Conservation (phyloP, 2,888 invertebrate species). For the Muschampia plurimacula region DNA sequence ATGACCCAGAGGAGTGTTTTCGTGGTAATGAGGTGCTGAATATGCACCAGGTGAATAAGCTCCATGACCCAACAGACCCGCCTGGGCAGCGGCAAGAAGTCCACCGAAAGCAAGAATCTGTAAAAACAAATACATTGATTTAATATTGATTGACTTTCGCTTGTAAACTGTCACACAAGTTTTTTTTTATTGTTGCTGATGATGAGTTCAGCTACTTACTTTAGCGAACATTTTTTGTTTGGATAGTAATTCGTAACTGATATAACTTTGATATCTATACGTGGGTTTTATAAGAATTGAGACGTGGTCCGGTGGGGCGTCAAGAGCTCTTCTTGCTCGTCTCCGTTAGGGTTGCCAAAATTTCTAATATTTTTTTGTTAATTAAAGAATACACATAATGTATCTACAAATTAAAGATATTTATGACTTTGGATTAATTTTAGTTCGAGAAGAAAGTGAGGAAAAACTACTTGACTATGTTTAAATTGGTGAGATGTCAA, state of each 20-base stretch:
- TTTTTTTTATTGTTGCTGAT: slow-evolving; percentile 23
- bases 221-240: slow-evolving; percentile 75
- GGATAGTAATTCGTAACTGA: slow-evolving; percentile 76
- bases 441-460: too few relatives aligned
- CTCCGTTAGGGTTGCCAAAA: slow-evolving; percentile 53
- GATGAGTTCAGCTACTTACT: slow-evolving; percentile 63
- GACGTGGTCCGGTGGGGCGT: slow-evolving; percentile 74
- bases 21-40: slow-evolving; percentile 37
- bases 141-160: not conserved
- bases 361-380: not conserved
- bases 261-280: slow-evolving; percentile 71
- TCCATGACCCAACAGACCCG: slow-evolving; percentile 73
- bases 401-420: too few relatives aligned
- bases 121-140: slow-evolving; percentile 40
- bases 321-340: slow-evolving; percentile 58
- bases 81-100: slow-evolving; percentile 75
- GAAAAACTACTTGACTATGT: too few relatives aligned
- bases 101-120: slow-evolving; percentile 73
- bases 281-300: slow-evolving; percentile 82
- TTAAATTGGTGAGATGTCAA: not conserved
- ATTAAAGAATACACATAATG: too few relatives aligned
- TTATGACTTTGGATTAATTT: too few relatives aligned
- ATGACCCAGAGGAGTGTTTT: slow-evolving; percentile 31
- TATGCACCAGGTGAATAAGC: slow-evolving; percentile 45
- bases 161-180: not conserved